A percentile compares a stretch with the other conserved stretches of the same genome.
Conservation (phyloP, 2,888 invertebrate species). For the Lasioglossum malachurum region DNA sequence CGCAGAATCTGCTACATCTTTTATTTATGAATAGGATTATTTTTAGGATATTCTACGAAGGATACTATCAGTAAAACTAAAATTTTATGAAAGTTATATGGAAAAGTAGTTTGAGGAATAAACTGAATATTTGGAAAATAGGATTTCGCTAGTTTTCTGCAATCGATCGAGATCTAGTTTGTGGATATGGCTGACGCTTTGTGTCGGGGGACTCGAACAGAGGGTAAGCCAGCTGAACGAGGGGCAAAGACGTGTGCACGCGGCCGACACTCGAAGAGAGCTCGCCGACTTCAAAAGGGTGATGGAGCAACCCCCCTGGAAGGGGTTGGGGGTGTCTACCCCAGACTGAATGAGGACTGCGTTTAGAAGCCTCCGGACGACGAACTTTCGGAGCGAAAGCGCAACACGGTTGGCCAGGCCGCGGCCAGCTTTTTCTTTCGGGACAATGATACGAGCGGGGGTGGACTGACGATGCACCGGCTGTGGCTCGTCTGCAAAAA, state of each 20-base stretch:
- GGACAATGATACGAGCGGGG: slow-evolving; percentile 1
- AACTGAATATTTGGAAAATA: neutral
- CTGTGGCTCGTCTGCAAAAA: neutral
- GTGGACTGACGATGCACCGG: neutral
- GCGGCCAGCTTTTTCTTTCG: slow-evolving; percentile 16
- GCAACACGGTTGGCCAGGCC: slow-evolving; percentile 32
- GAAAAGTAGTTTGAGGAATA: too few relatives aligned
- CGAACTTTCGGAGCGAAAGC: slow-evolving; percentile 52
- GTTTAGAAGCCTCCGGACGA: slow-evolving; percentile 60
- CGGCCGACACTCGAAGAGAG: slow-evolving; percentile 67
- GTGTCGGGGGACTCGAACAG: slow-evolving; percentile 50
- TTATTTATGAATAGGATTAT: too few relatives aligned
- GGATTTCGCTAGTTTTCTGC: neutral
- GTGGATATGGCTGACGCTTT: slow-evolving; percentile 47
- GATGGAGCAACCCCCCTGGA: slow-evolving; percentile 36
- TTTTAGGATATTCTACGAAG: too few relatives aligned
- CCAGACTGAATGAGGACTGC: slow-evolving; percentile 53
- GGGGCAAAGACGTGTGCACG: slow-evolving; percentile 59
- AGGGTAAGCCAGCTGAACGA: slow-evolving; percentile 60
- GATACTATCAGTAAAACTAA: too few relatives aligned
- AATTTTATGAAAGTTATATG: too few relatives aligned
- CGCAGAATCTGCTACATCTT: too few relatives aligned
- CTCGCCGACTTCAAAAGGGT: slow-evolving; percentile 62
- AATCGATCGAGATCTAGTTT: neutral
- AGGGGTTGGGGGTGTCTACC: slow-evolving; percentile 43